phyloP scores from a whole-genome alignment of 2,797 vertebrate genomes.

The Enteromius mattozi region DNA sequence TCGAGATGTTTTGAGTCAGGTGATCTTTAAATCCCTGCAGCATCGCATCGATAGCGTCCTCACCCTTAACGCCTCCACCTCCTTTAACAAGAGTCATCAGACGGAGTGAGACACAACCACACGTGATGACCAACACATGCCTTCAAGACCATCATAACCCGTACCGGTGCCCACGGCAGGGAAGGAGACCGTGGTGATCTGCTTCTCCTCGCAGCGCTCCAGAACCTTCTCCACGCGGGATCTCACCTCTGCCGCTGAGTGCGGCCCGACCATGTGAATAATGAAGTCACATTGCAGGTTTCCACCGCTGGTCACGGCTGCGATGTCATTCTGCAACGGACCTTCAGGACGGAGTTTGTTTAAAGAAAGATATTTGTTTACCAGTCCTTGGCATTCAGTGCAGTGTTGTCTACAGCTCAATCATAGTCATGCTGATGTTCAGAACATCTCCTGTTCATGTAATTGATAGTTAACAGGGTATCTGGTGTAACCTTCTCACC shows the following conservation, averaged over 20 bases:
- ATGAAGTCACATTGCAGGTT: slow-evolving; percentile 67
- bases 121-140: background rate
- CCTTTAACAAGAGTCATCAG: slow-evolving; percentile 51
- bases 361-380: background rate
- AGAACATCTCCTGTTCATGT: background rate
- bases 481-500: slow-evolving; percentile 54
- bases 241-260: slow-evolving; percentile 32
- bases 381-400: background rate
- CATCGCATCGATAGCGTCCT: slow-evolving; percentile 58
- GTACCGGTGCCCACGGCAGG: slow-evolving; percentile 71
- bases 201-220: slow-evolving; percentile 67
- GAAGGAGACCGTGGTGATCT: slow-evolving; percentile 68
- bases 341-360: slow-evolving; percentile 50
- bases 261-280: slow-evolving; percentile 68
- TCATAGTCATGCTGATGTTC: background rate
- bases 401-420: background rate
- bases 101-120: background rate
- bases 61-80: slow-evolving; percentile 58
- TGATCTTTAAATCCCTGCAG: slow-evolving; percentile 65
- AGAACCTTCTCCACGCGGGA: slow-evolving; percentile 65
- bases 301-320: slow-evolving; percentile 66
- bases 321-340: slow-evolving; percentile 51
- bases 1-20: slow-evolving; percentile 48
- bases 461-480: background rate
- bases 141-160: background rate